Conservation (phyloP, 2,113 vertebrate genomes). For the Rhinichthys klamathensis region DNA sequence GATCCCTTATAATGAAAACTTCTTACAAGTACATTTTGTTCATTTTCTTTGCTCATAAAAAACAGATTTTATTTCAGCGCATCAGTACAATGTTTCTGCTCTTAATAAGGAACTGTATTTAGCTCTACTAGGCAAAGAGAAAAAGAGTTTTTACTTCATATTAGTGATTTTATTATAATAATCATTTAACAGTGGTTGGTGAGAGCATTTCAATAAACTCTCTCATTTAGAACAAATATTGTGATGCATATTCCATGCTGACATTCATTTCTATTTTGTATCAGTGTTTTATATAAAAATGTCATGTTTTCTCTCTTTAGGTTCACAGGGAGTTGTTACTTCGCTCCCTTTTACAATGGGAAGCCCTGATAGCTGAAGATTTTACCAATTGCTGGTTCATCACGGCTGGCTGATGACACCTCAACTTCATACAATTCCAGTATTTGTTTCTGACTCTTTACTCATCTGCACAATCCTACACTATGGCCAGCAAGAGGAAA, state of each 20-base stretch:
- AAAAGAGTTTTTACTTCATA: not conserved
- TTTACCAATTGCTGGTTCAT: conserved; percentile 71
- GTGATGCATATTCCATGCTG: not conserved
- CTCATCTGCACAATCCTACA: conserved; percentile 62
- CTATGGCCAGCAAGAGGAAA: conserved; percentile 98
- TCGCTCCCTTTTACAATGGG: conserved; percentile 69
- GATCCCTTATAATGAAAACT: conserved; percentile 4
- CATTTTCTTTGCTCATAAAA: not conserved
- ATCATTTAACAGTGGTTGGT: conserved; percentile 12
- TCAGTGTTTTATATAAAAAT: not conserved
- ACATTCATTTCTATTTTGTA: not conserved
- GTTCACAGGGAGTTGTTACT: conserved; percentile 67
- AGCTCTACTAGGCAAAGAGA: not conserved
- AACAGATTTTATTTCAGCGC: not conserved
- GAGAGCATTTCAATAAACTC: not conserved
- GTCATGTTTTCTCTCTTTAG: conserved; percentile 55
- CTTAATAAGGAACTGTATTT: not conserved
- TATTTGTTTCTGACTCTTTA: conserved; percentile 61
- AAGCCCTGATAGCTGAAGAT: conserved; percentile 66
- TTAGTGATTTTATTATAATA: conserved; percentile 5
- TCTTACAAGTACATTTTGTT: conserved; percentile 9
- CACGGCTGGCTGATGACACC: conserved; percentile 76
- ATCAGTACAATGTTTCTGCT: conserved; percentile 5
- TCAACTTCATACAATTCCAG: conserved; percentile 68
- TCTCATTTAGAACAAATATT: not conserved